Evolutionary conservation across 2,888 invertebrate genomes (phyloP), one percentile per base, ranked within the genome.

Genomic region (Noctua janthina): DNA sequence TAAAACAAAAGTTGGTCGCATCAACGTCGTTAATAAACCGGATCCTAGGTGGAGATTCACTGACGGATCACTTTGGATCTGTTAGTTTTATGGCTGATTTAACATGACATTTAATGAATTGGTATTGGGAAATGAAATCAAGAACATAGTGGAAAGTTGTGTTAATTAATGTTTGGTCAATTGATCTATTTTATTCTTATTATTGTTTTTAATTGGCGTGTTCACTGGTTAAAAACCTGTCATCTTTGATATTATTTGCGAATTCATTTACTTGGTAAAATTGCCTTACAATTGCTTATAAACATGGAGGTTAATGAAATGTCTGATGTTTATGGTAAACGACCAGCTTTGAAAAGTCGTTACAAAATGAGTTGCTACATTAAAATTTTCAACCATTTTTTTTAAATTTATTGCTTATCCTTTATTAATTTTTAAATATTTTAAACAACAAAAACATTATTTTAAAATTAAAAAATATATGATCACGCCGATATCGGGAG

Each of bases 1-100:
- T 93, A 91, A 94, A 93, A 94, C 94, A 94, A 94, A 95, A 95
- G 95, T 95, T 94, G 94, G 94, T 90, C 94, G 91, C 90, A 86
- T 92, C 91, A 92, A 92, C 92, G 93, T 94, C 93, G 92, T 93
- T 92, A 93, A 90, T 90, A 93, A 95, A 95, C 95, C 94, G 95
- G 94, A 95, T 94, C 90, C 91, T 90, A 91, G 88, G 86, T 89
- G 90, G 89, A 91, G 92, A 93, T 94, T 93, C 94, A 94, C 93
- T 94, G 94, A 95, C 93, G 91, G 91, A 92, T 93, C 88, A 87
- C 78, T 86, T 90, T 74, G 76, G 76, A 84, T 88, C 81, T 85
- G 74, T 88, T 82, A 62, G 70, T 84, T 86, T 88, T 85, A 88
- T 83, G 70, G 70, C 73, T 86, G 75, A 89, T 83, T 86, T 72